phyloP scores from a whole-genome alignment of 1,140 invertebrate species.

The Asbolus verrucosus region DNA sequence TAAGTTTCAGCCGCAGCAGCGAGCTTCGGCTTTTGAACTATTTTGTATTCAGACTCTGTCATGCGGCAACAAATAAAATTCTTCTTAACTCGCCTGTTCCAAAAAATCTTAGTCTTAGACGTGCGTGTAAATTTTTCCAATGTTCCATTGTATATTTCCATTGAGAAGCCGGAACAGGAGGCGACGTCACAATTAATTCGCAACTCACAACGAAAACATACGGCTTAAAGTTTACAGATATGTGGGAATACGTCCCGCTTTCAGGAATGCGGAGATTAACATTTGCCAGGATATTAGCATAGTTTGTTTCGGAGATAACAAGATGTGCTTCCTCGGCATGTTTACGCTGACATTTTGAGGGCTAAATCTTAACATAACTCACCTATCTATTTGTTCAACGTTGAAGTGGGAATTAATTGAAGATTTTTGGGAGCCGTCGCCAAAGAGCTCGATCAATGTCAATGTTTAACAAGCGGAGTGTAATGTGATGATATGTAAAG shows the following conservation, averaged over 20 bases:
- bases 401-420: no score
- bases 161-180: neutral
- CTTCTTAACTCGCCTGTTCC: constrained; percentile 13
- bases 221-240: no score
- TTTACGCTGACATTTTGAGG: no score
- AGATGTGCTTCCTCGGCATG: constrained; percentile 36
- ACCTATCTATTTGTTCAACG: no score
- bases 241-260: neutral
- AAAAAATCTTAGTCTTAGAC: constrained; percentile 18
- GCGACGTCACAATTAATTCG: neutral
- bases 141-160: neutral
- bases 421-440: no score
- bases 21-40: constrained; percentile 3
- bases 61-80: constrained; percentile 29
- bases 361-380: no score
- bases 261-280: constrained; percentile 11
- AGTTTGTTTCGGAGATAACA: constrained; percentile 25
- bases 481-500: no score
- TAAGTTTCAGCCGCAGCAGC: constrained; percentile 24
- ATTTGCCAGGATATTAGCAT: constrained; percentile 25
- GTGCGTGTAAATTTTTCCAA: constrained; percentile 21
- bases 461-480: no score
- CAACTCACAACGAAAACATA: no score
- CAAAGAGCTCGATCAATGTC: no score
- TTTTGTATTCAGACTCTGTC: constrained; percentile 21